Evolutionary conservation across 2,888 invertebrate species (phyloP).

Genomic region (Acanthoscelides obtectus): DNA sequence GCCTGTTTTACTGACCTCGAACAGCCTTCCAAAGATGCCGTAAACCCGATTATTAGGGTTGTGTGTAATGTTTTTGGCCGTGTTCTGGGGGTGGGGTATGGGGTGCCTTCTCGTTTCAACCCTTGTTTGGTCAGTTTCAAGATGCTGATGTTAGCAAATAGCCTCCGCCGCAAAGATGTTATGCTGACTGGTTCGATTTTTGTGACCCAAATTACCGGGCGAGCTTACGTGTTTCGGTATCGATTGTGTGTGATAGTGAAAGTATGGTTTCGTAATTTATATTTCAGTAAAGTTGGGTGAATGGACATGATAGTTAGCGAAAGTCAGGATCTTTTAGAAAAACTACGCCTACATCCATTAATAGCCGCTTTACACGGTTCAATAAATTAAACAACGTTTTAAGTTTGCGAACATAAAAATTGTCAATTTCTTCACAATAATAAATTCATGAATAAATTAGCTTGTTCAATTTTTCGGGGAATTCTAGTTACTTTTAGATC

Average conservation of each 20-base stretch:
- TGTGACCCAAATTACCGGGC: not conserved
- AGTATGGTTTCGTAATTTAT: no score
- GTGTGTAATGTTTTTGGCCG: conserved; percentile 37
- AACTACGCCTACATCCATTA: no score
- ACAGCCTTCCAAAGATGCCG: conserved; percentile 33
- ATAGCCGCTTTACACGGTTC: no score
- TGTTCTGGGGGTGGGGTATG: conserved; percentile 32
- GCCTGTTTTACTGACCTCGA: conserved; percentile 30
- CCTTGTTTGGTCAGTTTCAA: conserved; percentile 14
- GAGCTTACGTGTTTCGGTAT: not conserved
- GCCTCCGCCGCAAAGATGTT: not conserved
- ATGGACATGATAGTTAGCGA: no score
- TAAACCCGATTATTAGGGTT: conserved; percentile 40
- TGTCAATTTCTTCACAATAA: no score
- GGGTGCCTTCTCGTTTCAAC: conserved; percentile 19
- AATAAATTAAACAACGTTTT: no score
- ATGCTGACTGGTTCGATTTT: not conserved
- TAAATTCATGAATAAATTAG: no score
- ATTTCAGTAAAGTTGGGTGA: no score
- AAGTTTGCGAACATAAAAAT: no score
- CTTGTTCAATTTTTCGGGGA: no score
- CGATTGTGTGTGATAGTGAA: not conserved
- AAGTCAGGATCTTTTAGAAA: no score
- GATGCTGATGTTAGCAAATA: conserved; percentile 13
- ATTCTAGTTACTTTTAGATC: no score